phyloP scores from a whole-genome alignment of 2,888 invertebrate genomes.

The Synergus itoensis region DNA sequence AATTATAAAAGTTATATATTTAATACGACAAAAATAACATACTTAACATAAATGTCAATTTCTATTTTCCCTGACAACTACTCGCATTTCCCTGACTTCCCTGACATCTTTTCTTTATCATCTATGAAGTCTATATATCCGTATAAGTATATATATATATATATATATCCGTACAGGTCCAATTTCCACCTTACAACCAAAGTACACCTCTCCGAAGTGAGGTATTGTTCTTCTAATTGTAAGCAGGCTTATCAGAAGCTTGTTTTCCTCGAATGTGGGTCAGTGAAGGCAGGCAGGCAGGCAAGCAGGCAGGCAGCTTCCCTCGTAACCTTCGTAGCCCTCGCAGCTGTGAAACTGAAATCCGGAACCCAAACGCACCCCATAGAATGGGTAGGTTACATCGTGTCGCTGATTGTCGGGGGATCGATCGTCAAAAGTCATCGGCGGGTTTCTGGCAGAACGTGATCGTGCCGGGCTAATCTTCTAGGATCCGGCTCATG shows the following conservation, averaged over 20 bases:
- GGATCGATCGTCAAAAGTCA: constrained; percentile 27
- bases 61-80: too few relatives aligned
- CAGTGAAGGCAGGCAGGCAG: constrained; percentile 10
- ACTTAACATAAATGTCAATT: too few relatives aligned
- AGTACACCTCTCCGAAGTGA: neutral
- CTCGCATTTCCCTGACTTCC: too few relatives aligned
- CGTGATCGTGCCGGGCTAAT: neutral
- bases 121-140: neutral
- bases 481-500: constrained; percentile 40
- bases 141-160: too few relatives aligned
- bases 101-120: neutral
- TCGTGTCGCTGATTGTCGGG: neutral
- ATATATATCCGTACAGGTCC: neutral
- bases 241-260: constrained; percentile 32
- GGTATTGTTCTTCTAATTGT: constrained; percentile 28
- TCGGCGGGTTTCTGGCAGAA: neutral
- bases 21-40: too few relatives aligned
- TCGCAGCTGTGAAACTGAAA: constrained; percentile 11
- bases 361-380: constrained; percentile 7
- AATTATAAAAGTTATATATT: too few relatives aligned
- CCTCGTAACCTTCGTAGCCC: neutral
- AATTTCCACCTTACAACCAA: neutral
- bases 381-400: constrained; percentile 18
- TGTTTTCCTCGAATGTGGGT: constrained; percentile 36
- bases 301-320: constrained; percentile 9